Conservation (phyloP, 2,113 vertebrate species). For the Oreochromis tanganicae region DNA sequence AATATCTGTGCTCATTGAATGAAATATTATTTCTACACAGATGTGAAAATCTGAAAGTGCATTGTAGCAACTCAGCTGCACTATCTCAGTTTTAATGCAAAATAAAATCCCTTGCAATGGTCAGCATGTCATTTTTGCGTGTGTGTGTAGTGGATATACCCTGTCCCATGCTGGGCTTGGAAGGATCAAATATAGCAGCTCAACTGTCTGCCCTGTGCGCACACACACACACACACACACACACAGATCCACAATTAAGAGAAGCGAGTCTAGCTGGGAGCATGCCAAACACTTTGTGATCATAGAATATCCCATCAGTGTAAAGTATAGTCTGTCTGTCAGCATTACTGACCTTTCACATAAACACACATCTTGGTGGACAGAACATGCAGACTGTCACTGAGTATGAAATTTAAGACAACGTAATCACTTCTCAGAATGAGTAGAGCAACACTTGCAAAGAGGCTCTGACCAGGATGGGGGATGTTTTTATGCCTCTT, state of each 20-base stretch:
- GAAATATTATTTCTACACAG: not conserved
- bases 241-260: not conserved
- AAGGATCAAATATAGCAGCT: slow-evolving; percentile 15
- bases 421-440: not conserved
- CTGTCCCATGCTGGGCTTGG: not conserved
- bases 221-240: not conserved
- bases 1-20: not conserved
- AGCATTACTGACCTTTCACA: not conserved
- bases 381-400: not conserved
- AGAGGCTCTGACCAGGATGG: not conserved
- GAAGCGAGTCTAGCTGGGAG: not conserved
- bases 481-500: not conserved
- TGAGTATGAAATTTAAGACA: not conserved
- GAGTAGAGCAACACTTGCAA: not conserved
- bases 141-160: not conserved
- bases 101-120: not conserved
- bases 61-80: not conserved
- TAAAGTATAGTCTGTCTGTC: not conserved
- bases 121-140: not conserved
- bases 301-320: not conserved
- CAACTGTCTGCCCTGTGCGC: not conserved
- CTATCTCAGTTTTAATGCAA: not conserved
- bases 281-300: not conserved
- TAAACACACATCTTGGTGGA: not conserved
- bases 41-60: not conserved